Conservation (phyloP, 2,113 vertebrate species). For the Lucifuga dentata region DNA sequence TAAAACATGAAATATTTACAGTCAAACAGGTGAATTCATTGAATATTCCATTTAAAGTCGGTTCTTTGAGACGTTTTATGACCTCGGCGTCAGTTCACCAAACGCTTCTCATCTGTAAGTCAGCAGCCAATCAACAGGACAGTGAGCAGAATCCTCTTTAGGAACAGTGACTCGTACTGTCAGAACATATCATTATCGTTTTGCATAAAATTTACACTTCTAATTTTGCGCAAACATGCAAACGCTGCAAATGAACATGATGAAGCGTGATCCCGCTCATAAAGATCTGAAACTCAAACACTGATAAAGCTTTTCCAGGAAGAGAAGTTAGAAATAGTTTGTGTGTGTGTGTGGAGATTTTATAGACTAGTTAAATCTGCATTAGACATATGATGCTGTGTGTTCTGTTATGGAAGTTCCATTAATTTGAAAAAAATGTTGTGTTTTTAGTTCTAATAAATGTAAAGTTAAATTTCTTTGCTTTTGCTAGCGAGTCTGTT, state of each 20-base stretch:
- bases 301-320: constrained; percentile 12
- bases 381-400: constrained; percentile 43
- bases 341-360: constrained; percentile 48
- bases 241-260: constrained; percentile 9
- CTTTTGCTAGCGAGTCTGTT: too few species aligned
- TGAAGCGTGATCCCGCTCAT: constrained; percentile 30
- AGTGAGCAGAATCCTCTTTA: constrained; percentile 6
- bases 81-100: neutral
- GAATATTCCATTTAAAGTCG: neutral
- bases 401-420: constrained; percentile 56
- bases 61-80: constrained; percentile 18
- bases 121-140: neutral
- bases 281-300: constrained; percentile 21
- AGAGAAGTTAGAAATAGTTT: constrained; percentile 6
- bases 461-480: neutral
- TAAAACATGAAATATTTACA: too few species aligned
- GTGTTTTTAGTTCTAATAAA: constrained; percentile 13
- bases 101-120: neutral
- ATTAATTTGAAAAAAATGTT: constrained; percentile 26
- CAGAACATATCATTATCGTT: neutral
- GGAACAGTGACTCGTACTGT: constrained; percentile 15
- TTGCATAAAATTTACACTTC: constrained; percentile 13
- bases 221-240: constrained; percentile 4
- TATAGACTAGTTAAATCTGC: constrained; percentile 60
- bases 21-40: too few species aligned